A percentile compares a stretch with the other conserved stretches of the same genome.
Conservation (phyloP, 2,113 vertebrate genomes). For the Lanius collurio region DNA sequence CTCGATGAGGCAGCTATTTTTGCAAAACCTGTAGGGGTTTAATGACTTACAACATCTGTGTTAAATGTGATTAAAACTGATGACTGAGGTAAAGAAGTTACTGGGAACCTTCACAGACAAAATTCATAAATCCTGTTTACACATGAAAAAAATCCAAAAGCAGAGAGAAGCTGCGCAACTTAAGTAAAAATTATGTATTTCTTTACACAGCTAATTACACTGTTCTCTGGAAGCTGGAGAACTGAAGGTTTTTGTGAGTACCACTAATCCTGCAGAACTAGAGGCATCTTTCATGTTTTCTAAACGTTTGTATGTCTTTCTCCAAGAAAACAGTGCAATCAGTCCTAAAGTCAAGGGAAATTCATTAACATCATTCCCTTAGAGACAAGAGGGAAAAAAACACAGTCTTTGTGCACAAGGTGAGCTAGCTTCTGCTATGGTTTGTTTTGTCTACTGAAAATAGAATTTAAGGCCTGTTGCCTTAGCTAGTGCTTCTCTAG, state of each 20-base stretch:
- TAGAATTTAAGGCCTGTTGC: accelerated
- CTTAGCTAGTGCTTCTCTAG: neutral
- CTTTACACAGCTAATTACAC: neutral
- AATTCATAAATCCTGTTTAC: neutral
- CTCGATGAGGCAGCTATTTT: neutral
- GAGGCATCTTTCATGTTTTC: neutral
- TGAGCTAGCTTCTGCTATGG: neutral
- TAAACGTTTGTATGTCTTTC: accelerated
- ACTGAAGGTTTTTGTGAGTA: neutral
- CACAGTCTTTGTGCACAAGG: neutral
- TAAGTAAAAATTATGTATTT: neutral
- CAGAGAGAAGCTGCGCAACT: neutral
- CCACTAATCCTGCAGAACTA: neutral
- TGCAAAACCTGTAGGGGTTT: neutral
- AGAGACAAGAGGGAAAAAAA: neutral
- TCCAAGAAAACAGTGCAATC: neutral
- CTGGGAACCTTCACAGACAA: neutral
- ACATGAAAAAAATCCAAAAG: neutral
- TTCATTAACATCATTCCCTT: neutral
- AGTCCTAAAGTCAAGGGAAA: neutral
- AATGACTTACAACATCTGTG: neutral
- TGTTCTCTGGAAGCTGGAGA: neutral
- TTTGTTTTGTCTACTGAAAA: neutral
- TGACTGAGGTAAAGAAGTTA: accelerated
- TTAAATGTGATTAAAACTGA: neutral